These are phyloP conservation scores for Trypoxylus dichotomus DNA, from an alignment of 1,140 invertebrate genomes.

Conservation along the genomic window DNA sequence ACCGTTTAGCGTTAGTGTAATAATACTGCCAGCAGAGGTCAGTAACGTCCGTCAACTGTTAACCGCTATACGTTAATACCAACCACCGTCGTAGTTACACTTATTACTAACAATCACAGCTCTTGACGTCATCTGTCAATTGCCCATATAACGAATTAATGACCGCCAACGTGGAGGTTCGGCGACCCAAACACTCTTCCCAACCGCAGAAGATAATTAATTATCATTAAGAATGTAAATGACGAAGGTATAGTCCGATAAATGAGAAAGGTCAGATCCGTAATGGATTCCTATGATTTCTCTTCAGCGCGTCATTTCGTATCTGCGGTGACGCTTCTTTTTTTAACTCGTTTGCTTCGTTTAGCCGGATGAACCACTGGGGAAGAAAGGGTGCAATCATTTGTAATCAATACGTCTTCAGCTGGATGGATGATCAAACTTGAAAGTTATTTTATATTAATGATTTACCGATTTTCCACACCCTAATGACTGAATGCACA, in stretches of 20 bases:
- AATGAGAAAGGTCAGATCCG: conserved; percentile 27
- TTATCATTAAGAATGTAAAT: conserved; percentile 33
- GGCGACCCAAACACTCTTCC: conserved; percentile 10
- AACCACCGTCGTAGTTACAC: conserved; percentile 1
- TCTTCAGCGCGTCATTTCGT: background rate
- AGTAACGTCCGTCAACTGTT: background rate
- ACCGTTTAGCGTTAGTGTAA: background rate
- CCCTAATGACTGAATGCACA: no score
- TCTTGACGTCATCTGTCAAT: conserved; percentile 31
- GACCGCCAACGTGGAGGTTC: conserved; percentile 24
- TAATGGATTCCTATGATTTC: conserved; percentile 29
- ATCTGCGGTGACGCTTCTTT: background rate
- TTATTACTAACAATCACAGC: conserved; percentile 26
- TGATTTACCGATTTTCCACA: conserved; percentile 2
- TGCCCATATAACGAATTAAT: conserved; percentile 30
- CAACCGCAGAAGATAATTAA: conserved; percentile 26
- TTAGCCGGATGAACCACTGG: background rate
- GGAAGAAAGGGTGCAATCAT: background rate
- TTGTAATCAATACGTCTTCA: background rate
- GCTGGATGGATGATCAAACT: background rate
- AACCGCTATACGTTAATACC: background rate
- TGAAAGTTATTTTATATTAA: conserved; percentile 19
- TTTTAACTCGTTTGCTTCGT: background rate
- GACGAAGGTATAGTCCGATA: conserved; percentile 24
- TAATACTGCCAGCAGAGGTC: background rate